Conservation (phyloP, 2,113 vertebrate species). For the Alligator sinensis region DNA sequence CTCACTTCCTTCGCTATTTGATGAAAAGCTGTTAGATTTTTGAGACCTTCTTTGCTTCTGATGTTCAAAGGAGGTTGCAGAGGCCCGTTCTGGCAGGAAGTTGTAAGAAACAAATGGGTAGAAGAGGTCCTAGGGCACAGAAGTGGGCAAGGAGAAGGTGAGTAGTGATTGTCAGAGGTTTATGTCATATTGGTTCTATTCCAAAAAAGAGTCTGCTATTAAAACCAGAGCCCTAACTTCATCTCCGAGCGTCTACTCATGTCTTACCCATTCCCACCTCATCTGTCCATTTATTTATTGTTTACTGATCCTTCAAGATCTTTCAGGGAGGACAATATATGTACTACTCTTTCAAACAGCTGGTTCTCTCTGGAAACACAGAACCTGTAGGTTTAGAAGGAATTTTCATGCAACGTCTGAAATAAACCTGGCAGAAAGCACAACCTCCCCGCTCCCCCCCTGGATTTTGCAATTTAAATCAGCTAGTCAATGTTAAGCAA, state of each 20-base stretch:
- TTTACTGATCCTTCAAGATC: not conserved
- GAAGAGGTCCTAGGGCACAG: not conserved
- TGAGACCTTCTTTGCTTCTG: not conserved
- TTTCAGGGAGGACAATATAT: not conserved
- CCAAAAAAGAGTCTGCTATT: not conserved
- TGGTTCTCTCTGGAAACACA: not conserved
- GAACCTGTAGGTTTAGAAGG: not conserved
- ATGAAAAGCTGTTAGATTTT: not conserved
- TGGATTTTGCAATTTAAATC: not conserved
- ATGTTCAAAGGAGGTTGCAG: not conserved
- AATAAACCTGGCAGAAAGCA: not conserved
- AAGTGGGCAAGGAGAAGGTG: not conserved
- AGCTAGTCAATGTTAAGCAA: not conserved
- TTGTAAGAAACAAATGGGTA: not conserved
- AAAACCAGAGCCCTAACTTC: not conserved
- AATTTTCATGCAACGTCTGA: not conserved
- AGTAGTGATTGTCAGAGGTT: not conserved
- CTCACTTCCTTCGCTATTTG: not conserved
- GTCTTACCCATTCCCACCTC: not conserved
- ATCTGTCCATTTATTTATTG: not conserved
- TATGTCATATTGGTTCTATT: not conserved
- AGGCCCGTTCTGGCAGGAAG: not conserved
- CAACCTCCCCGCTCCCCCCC: not conserved
- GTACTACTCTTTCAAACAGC: not conserved
- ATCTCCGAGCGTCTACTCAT: not conserved